phyloP scores from a whole-genome alignment of 2,113 vertebrate genomes.

The Natator depressus region DNA sequence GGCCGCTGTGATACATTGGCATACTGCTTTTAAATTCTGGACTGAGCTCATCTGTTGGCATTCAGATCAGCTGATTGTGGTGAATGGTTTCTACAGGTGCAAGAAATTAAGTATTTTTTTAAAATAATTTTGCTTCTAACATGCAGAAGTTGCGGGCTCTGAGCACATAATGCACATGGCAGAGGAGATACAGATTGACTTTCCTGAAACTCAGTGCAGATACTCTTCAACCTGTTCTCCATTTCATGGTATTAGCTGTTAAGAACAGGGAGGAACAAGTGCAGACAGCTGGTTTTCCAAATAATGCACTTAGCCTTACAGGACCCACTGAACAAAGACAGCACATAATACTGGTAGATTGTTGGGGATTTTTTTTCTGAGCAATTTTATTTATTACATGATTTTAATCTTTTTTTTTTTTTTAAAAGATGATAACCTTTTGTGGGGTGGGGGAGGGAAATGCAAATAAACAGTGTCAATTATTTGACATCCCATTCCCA shows the following conservation, averaged over 20 bases:
- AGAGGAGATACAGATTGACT: slow-evolving; percentile 37
- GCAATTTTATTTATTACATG: background rate
- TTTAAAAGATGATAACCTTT: background rate
- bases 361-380: background rate
- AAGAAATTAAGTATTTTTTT: background rate
- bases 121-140: slow-evolving; percentile 23
- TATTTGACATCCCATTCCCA: background rate
- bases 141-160: slow-evolving; percentile 41
- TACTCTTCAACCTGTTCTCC: background rate
- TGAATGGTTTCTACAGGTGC: background rate
- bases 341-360: background rate
- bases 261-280: slow-evolving; percentile 17
- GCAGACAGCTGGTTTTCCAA: slow-evolving; percentile 52
- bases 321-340: slow-evolving; percentile 30
- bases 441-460: background rate
- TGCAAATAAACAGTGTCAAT: background rate
- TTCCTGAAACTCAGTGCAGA: slow-evolving; percentile 38
- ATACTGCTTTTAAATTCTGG: background rate
- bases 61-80: background rate
- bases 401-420: background rate
- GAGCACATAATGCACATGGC: background rate
- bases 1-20: rapidly evolving
- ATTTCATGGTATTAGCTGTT: slow-evolving; percentile 28
- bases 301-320: slow-evolving; percentile 63
- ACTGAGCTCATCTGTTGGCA: background rate